These are phyloP conservation scores for Sceloporus tristichus DNA, from an alignment of 2,113 vertebrate species.

Conservation along the genomic window DNA sequence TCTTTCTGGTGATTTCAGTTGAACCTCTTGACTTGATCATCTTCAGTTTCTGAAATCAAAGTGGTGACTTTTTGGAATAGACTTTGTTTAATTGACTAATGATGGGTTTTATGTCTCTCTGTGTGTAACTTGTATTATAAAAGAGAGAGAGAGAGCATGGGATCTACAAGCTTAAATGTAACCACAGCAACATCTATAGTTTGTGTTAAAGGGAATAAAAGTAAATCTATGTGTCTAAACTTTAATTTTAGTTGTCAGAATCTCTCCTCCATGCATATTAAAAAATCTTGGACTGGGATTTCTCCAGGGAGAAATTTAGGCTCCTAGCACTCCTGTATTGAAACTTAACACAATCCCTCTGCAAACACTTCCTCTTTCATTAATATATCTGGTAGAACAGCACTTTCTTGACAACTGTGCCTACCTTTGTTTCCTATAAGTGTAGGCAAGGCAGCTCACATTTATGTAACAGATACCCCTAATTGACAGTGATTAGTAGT, in stretches of 20 bases:
- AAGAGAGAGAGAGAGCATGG: no score
- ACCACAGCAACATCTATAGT: no score
- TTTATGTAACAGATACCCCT: not conserved
- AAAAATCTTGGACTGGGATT: not conserved
- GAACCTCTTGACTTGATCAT: no score
- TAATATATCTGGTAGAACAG: not conserved
- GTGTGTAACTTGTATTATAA: no score
- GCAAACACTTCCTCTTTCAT: not conserved
- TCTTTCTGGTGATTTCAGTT: no score
- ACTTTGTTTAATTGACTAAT: no score
- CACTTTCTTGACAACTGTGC: not conserved
- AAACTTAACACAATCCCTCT: not conserved
- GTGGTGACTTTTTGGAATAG: no score
- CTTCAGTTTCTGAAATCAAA: no score
- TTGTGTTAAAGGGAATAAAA: not conserved
- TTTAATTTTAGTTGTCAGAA: no score
- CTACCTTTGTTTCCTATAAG: not conserved
- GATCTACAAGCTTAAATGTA: no score
- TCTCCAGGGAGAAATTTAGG: no score
- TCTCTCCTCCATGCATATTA: not conserved
- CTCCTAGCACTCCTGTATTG: not conserved
- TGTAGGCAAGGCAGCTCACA: not conserved
- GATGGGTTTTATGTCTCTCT: no score
- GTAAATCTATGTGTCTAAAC: not conserved
- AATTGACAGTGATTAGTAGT: constrained; percentile 3